Conservation (phyloP, 2,113 vertebrate species). For the Phycodurus eques region DNA sequence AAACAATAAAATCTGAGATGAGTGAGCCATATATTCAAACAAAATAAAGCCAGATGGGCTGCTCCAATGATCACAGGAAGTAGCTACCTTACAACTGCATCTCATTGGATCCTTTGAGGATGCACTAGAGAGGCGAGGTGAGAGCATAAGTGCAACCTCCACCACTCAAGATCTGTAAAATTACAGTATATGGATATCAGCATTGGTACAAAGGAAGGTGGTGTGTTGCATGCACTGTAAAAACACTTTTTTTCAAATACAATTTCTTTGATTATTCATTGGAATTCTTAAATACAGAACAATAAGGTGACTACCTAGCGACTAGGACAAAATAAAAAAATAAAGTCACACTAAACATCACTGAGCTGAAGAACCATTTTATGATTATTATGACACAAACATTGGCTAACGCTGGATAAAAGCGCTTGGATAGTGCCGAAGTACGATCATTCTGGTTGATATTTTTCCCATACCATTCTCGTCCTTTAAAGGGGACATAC, state of each 20-base stretch:
- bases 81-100: slow-evolving; percentile 55
- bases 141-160: neutral
- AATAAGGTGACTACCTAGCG: neutral
- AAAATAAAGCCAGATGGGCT: slow-evolving; percentile 84
- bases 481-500: no score
- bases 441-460: no score
- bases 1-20: slow-evolving; percentile 98
- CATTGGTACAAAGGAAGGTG: neutral
- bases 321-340: neutral
- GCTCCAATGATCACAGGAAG: slow-evolving; percentile 50
- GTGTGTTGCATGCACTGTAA: neutral
- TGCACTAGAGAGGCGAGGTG: slow-evolving; percentile 46
- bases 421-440: no score
- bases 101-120: slow-evolving; percentile 63
- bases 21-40: slow-evolving; percentile 93
- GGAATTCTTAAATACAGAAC: neutral
- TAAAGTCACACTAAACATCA: no score
- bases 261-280: neutral
- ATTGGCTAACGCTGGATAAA: no score
- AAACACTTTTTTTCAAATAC: no score
- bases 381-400: no score
- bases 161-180: neutral
- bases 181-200: neutral
- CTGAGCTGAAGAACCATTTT: no score
- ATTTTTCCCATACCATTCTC: no score